These are phyloP conservation scores for Indri indri DNA, from an alignment of 2,113 vertebrate genomes.

Conservation along the genomic window DNA sequence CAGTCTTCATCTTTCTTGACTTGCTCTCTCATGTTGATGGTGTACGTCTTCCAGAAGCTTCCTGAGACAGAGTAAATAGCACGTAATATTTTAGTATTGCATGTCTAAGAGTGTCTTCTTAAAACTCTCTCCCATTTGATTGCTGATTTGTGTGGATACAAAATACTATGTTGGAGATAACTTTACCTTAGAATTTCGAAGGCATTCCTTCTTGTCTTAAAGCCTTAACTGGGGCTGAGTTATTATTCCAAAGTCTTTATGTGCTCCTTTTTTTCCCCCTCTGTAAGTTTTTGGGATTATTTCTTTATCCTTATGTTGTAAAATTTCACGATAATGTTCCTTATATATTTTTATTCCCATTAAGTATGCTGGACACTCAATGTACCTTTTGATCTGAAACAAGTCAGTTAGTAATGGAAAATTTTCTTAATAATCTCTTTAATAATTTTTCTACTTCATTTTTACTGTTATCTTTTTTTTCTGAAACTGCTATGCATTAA, in stretches of 20 bases:
- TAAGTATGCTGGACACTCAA: not conserved
- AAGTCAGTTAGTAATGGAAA: not conserved
- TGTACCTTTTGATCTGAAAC: not conserved
- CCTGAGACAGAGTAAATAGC: not conserved
- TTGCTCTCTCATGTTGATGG: not conserved
- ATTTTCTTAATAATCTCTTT: not conserved
- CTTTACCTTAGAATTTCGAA: not conserved
- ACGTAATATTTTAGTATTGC: not conserved
- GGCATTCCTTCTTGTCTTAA: not conserved
- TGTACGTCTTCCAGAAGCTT: not conserved
- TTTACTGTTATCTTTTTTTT: not conserved
- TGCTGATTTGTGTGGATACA: not conserved
- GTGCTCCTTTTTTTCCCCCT: not conserved
- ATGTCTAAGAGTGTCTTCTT: not conserved
- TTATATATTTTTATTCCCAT: not conserved
- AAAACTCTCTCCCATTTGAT: not conserved
- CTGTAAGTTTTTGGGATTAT: not conserved
- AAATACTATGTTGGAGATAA: not conserved
- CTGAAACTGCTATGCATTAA: not conserved
- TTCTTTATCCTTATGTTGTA: not conserved
- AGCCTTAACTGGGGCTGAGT: not conserved
- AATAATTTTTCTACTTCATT: not conserved
- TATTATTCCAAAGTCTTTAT: not conserved
- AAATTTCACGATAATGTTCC: not conserved
- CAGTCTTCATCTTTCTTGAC: not conserved